Conservation (phyloP, 64 coral and sea anemone species). For the Porites australiensis region DNA sequence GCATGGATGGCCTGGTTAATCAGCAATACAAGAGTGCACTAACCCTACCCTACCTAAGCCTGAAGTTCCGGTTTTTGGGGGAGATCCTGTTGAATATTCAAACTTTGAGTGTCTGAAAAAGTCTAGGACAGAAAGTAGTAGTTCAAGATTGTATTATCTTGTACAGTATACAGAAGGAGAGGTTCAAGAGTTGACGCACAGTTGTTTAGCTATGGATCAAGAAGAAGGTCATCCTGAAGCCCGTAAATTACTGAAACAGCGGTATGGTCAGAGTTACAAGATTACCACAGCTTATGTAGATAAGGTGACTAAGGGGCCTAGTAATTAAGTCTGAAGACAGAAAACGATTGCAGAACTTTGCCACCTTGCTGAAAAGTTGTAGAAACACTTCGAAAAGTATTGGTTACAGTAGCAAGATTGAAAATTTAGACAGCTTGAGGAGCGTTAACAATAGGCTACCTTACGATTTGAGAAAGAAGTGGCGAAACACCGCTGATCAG, state of each 20-base stretch:
- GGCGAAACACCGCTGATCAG: constrained; percentile 15
- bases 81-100: constrained; percentile 55
- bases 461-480: constrained; percentile 5
- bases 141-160: constrained; percentile 38
- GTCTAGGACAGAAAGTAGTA: constrained; percentile 6
- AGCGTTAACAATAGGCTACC: constrained; percentile 43
- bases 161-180: constrained; percentile 57
- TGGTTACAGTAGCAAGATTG: constrained; percentile 43
- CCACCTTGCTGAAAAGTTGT: constrained; percentile 60
- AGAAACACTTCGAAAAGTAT: constrained; percentile 59
- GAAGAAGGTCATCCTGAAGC: constrained; percentile 48
- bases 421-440: constrained; percentile 33
- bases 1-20: not conserved
- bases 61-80: constrained; percentile 40
- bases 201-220: constrained; percentile 31
- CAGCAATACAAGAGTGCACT: not conserved
- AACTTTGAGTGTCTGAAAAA: constrained; percentile 48
- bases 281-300: constrained; percentile 40
- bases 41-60: constrained; percentile 19
- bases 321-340: constrained; percentile 39
- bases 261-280: constrained; percentile 56
- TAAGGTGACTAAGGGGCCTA: not conserved
- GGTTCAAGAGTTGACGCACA: constrained; percentile 2
- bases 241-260: constrained; percentile 1
- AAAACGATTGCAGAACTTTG: constrained; percentile 36